phyloP scores from a whole-genome alignment of 2,113 vertebrate species.

The Ceyx margarethae region DNA sequence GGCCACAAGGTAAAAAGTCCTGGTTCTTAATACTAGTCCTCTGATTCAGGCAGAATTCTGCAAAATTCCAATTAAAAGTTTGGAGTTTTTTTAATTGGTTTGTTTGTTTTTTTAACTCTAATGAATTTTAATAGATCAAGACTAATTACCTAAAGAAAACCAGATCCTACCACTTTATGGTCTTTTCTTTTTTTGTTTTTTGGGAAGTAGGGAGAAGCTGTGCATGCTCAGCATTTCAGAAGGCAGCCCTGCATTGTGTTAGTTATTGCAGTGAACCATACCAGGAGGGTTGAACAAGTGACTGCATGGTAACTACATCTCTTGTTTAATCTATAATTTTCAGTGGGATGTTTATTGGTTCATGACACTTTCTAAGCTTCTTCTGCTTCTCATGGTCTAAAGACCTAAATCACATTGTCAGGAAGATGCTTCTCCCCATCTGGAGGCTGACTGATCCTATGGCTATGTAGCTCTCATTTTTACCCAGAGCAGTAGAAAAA shows the following conservation, averaged over 20 bases:
- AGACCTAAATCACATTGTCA: background rate
- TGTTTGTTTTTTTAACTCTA: background rate
- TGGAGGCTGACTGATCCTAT: background rate
- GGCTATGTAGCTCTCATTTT: accelerated
- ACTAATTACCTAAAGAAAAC: background rate
- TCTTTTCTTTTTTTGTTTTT: background rate
- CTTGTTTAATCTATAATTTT: background rate
- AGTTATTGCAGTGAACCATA: background rate
- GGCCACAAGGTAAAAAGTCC: background rate
- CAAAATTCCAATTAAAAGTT: background rate
- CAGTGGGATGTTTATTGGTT: background rate
- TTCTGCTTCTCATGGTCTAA: background rate
- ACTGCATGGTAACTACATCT: background rate
- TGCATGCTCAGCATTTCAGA: background rate
- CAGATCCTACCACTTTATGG: background rate
- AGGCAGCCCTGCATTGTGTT: background rate
- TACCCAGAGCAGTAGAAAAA: background rate
- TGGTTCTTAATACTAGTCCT: background rate
- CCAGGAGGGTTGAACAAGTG: background rate
- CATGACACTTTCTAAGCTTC: background rate
- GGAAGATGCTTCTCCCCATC: background rate
- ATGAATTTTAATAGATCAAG: background rate
- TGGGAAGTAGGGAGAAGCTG: background rate
- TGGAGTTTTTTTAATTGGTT: too few species aligned
- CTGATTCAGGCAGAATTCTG: background rate